Percentiles rank a stretch among this genome's conserved stretches.
phyloP scores from a whole-genome alignment of 1,140 invertebrate species.

The Zophobas morio region DNA sequence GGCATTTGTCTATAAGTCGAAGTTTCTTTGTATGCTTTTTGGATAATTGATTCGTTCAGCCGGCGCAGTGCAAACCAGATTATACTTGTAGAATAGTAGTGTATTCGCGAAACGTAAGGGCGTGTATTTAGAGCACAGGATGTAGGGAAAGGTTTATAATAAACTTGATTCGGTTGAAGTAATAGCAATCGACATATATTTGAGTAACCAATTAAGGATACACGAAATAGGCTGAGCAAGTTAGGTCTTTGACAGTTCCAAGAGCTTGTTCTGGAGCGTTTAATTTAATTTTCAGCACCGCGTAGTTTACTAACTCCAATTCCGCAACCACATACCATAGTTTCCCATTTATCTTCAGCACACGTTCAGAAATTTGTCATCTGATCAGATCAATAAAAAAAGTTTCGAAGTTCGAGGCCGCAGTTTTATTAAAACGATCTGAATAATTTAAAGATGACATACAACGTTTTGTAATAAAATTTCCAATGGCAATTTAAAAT shows the following conservation, averaged over 20 bases:
- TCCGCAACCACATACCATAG: constrained; percentile 25
- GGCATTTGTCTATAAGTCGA: no score
- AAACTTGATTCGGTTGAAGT: constrained; percentile 22
- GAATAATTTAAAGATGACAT: background rate
- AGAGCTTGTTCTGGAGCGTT: constrained; percentile 41
- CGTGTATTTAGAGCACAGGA: background rate
- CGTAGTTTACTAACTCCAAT: constrained; percentile 35
- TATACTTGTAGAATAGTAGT: no score
- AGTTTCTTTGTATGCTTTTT: no score
- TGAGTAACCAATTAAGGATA: constrained; percentile 44
- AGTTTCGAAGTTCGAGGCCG: background rate
- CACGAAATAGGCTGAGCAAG: constrained; percentile 46
- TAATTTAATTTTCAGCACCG: constrained; percentile 45
- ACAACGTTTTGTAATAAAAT: background rate
- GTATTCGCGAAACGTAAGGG: background rate
- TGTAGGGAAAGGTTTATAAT: background rate
- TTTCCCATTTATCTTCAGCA: constrained; percentile 28
- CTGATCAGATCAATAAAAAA: constrained; percentile 3
- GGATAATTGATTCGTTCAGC: no score
- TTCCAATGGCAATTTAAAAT: constrained; percentile 2
- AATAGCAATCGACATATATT: constrained; percentile 40
- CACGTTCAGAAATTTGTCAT: constrained; percentile 22
- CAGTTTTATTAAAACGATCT: background rate
- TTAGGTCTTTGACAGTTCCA: constrained; percentile 40
- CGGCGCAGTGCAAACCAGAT: no score